phyloP scores from a whole-genome alignment of 2,113 vertebrate species.

The Calidris pygmaea region DNA sequence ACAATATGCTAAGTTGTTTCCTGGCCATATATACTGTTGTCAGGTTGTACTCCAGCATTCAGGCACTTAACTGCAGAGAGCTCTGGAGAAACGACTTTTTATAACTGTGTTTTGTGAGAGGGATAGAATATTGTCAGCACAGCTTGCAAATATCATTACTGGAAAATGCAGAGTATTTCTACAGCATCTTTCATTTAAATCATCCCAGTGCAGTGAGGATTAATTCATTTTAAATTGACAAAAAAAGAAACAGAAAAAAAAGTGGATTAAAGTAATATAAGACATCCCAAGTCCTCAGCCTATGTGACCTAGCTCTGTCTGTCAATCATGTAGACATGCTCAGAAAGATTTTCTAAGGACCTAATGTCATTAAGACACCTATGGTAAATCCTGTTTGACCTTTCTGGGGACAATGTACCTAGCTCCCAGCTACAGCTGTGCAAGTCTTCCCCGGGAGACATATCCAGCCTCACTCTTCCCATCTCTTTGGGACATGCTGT shows the following conservation, averaged over 20 bases:
- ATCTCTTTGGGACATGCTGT: neutral
- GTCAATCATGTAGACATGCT: neutral
- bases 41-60: neutral
- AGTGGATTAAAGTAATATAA: neutral
- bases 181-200: neutral
- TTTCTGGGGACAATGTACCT: conserved; percentile 13
- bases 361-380: neutral
- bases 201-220: neutral
- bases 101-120: conserved; percentile 8
- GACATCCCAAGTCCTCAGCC: neutral
- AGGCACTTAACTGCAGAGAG: neutral
- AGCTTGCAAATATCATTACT: conserved; percentile 4
- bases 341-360: conserved; percentile 5
- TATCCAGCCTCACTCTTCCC: neutral
- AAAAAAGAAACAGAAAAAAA: neutral
- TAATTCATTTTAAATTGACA: neutral
- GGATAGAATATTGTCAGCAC: neutral
- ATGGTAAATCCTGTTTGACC: conserved; percentile 33
- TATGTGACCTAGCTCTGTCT: neutral
- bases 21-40: neutral
- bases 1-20: neutral
- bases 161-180: neutral
- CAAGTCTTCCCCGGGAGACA: neutral
- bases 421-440: neutral
- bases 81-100: neutral